Conservation (phyloP, 2,113 vertebrate species). For the Ictalurus punctatus region DNA sequence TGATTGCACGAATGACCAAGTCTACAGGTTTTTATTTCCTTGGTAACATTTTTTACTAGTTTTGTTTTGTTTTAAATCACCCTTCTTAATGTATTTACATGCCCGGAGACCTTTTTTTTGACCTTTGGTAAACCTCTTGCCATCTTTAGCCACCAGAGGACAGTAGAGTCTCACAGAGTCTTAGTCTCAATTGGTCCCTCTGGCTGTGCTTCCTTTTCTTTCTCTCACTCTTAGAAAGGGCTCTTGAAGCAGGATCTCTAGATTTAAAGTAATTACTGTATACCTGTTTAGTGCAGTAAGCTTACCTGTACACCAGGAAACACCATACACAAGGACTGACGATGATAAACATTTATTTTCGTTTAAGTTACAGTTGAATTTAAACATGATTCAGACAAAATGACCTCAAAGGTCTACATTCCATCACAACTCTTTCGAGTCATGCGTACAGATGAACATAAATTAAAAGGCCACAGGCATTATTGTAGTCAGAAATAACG, state of each 20-base stretch:
- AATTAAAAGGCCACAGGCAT: slow-evolving; percentile 15
- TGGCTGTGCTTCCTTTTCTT: neutral
- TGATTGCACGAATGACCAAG: neutral
- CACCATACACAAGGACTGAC: neutral
- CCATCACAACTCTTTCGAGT: slow-evolving; percentile 33
- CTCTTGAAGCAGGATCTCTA: neutral
- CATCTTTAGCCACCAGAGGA: slow-evolving; percentile 20
- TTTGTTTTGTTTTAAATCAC: neutral
- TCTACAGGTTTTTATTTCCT: neutral
- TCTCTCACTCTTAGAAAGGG: neutral
- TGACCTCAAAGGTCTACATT: slow-evolving; percentile 52
- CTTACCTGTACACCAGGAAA: neutral
- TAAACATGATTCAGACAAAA: slow-evolving; percentile 33
- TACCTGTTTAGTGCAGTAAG: neutral
- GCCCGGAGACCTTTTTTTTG: neutral
- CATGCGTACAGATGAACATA: slow-evolving; percentile 37
- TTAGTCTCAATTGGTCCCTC: neutral
- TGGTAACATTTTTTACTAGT: neutral
- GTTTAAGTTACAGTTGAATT: slow-evolving; percentile 5
- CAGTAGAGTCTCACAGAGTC: slow-evolving; percentile 9
- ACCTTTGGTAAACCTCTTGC: neutral
- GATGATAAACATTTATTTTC: slow-evolving; percentile 17
- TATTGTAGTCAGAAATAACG: neutral
- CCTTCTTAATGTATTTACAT: neutral
- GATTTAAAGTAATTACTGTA: neutral